These are phyloP conservation scores for Gobius niger DNA, from an alignment of 2,113 vertebrate species.

Conservation along the genomic window DNA sequence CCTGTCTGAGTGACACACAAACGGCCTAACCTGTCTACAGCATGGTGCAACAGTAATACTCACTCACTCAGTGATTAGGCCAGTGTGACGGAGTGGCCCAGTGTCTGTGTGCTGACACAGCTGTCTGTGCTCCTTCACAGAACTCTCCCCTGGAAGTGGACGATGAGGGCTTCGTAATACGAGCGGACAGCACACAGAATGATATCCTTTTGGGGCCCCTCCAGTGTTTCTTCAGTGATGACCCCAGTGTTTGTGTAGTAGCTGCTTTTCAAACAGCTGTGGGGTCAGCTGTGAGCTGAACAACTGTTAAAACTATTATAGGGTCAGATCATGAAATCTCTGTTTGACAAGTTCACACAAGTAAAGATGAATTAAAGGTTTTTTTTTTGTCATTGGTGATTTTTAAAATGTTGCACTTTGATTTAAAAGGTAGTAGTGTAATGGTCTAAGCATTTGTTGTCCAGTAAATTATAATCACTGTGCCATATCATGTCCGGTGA, in stretches of 20 bases:
- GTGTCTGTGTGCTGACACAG: constrained; percentile 36
- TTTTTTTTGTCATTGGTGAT: too few species aligned
- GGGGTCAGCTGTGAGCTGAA: not conserved
- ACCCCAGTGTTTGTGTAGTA: not conserved
- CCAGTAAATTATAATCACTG: too few species aligned
- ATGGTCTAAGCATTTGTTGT: too few species aligned
- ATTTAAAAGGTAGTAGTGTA: too few species aligned
- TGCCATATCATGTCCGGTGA: too few species aligned
- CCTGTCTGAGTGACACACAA: too few species aligned
- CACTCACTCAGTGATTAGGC: not conserved
- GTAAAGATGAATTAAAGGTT: not conserved
- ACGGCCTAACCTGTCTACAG: too few species aligned
- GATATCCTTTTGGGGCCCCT: constrained; percentile 83
- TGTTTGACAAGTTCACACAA: not conserved
- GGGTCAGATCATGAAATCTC: too few species aligned
- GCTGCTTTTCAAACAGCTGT: not conserved
- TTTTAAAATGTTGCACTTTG: too few species aligned
- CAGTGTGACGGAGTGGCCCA: constrained; percentile 3
- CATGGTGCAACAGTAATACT: too few species aligned
- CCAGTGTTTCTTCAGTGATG: not conserved
- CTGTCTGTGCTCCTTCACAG: constrained; percentile 62
- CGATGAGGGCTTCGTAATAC: constrained; percentile 92
- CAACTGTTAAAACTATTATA: constrained; percentile 4
- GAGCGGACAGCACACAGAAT: constrained; percentile 80
- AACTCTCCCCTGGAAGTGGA: constrained; percentile 87